Evolutionary conservation across 2,888 invertebrate genomes (phyloP).

Genomic region (Timandra comae): DNA sequence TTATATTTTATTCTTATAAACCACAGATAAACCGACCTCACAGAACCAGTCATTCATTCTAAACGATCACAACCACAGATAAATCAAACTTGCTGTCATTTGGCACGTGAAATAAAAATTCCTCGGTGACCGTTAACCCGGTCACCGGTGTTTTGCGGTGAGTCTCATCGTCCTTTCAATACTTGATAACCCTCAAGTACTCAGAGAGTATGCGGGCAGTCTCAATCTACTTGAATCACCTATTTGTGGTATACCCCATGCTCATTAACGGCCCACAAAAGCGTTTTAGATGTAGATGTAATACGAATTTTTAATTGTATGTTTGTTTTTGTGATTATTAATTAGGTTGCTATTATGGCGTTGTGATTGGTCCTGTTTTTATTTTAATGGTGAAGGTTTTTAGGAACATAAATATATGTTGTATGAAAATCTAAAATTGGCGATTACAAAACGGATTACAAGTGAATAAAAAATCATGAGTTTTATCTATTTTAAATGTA

Average conservation of each 20-base stretch:
- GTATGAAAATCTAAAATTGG: too few species aligned
- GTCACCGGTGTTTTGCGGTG: constrained; percentile 38
- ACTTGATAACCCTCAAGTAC: constrained; percentile 40
- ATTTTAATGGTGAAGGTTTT: too few species aligned
- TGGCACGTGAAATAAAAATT: constrained; percentile 26
- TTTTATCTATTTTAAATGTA: too few species aligned
- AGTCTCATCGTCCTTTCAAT: constrained; percentile 45
- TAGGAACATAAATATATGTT: too few species aligned
- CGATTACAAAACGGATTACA: too few species aligned
- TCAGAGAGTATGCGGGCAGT: constrained; percentile 46
- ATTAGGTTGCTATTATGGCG: too few species aligned
- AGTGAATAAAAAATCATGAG: too few species aligned
- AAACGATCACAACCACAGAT: constrained; percentile 8
- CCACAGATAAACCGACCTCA: too few species aligned
- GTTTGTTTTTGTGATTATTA: neutral
- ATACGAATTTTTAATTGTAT: too few species aligned
- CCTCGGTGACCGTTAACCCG: constrained; percentile 33
- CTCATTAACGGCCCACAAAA: constrained; percentile 36
- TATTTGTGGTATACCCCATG: constrained; percentile 39
- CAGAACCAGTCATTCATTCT: neutral
- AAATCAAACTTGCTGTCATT: constrained; percentile 20
- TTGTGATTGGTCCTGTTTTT: too few species aligned
- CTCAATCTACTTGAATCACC: constrained; percentile 40
- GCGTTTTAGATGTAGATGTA: constrained; percentile 15
- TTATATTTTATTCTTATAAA: too few species aligned